phyloP scores from a whole-genome alignment of 2,888 invertebrate genomes.

The Pasiphila rectangulata region DNA sequence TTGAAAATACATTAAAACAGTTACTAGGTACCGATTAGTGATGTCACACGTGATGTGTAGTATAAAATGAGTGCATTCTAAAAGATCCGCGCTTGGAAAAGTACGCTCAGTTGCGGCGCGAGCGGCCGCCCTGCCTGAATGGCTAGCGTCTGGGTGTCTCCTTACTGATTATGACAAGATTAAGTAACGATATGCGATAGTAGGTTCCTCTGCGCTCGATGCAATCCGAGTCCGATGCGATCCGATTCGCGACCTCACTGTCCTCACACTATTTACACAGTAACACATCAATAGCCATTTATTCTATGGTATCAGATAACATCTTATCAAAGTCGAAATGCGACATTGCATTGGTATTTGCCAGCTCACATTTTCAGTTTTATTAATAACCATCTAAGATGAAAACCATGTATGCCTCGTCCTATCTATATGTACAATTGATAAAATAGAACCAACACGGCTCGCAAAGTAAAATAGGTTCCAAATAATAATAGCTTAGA shows the following conservation, averaged over 20 bases:
- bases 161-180: conserved; percentile 29
- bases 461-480: conserved; percentile 72
- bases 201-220: conserved; percentile 43
- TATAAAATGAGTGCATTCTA: conserved; percentile 18
- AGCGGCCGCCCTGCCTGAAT: conserved; percentile 54
- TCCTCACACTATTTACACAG: conserved; percentile 44
- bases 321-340: conserved; percentile 59
- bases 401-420: conserved; percentile 67
- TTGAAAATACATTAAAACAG: conserved; percentile 30
- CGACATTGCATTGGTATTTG: conserved; percentile 62
- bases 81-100: conserved; percentile 1
- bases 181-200: conserved; percentile 56
- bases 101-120: conserved; percentile 60
- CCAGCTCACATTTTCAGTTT: conserved; percentile 61
- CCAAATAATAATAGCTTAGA: conserved; percentile 37
- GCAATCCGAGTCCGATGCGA: conserved; percentile 33
- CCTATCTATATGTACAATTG: conserved; percentile 76
- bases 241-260: conserved; percentile 46
- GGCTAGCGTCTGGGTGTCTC: conserved; percentile 36
- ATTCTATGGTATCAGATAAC: conserved; percentile 59
- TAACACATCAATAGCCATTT: conserved; percentile 63
- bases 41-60: conserved; percentile 50
- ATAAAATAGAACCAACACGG: conserved; percentile 71
- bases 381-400: conserved; percentile 67
- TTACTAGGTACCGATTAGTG: conserved; percentile 33